These are phyloP conservation scores for Anabas testudineus DNA, from an alignment of 2,797 vertebrate genomes.

Conservation along the genomic window DNA sequence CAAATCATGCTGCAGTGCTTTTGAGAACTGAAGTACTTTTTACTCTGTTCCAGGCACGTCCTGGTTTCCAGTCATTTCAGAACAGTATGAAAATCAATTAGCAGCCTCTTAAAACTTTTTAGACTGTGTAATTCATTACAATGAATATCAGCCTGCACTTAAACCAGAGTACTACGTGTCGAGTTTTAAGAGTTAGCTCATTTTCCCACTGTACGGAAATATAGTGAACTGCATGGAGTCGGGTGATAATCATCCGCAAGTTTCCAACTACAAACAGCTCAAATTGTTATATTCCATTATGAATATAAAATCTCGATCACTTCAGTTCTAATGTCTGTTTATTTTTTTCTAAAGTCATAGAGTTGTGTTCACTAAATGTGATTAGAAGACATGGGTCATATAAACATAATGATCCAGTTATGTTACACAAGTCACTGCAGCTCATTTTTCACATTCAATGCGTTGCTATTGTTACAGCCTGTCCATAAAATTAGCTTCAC, in stretches of 20 bases:
- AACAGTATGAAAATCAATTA: constrained; percentile 57
- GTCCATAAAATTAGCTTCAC: not conserved
- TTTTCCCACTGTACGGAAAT: constrained; percentile 11
- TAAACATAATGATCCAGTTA: constrained; percentile 1
- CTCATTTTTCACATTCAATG: not conserved
- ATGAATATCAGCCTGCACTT: constrained; percentile 26
- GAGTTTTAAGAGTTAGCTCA: constrained; percentile 14
- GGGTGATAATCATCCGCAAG: not conserved
- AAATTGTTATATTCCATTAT: constrained; percentile 19
- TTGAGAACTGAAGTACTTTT: constrained; percentile 4
- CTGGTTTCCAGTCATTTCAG: constrained; percentile 36
- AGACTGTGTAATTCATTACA: constrained; percentile 35
- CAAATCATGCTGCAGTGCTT: not conserved
- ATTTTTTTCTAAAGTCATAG: not conserved
- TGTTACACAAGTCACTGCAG: not conserved
- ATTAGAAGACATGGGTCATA: not conserved
- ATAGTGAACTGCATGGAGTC: constrained; percentile 2
- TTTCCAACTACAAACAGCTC: not conserved
- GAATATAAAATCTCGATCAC: not conserved
- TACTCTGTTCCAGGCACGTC: constrained; percentile 1
- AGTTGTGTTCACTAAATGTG: constrained; percentile 3
- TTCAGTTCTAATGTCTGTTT: constrained; percentile 11
- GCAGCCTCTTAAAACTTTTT: constrained; percentile 38
- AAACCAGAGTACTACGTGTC: constrained; percentile 27
- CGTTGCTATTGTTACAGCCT: not conserved